Conservation (phyloP, 2,797 vertebrate genomes). For the Ceryle rudis region DNA sequence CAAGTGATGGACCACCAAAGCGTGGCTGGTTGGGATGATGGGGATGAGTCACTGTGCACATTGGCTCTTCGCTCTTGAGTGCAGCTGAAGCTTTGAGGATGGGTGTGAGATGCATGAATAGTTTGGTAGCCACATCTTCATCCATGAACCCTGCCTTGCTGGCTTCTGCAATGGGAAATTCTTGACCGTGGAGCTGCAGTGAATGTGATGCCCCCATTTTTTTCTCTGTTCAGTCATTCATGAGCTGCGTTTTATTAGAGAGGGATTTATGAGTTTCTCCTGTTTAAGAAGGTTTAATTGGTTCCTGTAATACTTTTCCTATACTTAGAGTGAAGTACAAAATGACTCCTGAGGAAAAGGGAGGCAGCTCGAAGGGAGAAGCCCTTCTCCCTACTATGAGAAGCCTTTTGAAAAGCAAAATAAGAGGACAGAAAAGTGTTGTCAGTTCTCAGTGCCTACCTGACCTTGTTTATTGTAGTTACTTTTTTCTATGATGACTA, state of each 20-base stretch:
- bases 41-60: fast-evolving
- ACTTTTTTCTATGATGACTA: not conserved
- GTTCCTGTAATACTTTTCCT: not conserved
- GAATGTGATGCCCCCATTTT: not conserved
- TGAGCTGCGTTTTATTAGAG: not conserved
- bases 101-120: not conserved
- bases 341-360: not conserved
- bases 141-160: not conserved
- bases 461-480: not conserved
- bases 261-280: not conserved
- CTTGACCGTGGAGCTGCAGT: not conserved
- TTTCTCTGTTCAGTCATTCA: not conserved
- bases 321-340: not conserved
- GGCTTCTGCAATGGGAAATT: not conserved
- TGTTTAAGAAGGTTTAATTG: slow-evolving; percentile 6
- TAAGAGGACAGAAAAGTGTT: not conserved
- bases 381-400: not conserved
- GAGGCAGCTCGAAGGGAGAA: not conserved
- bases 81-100: not conserved
- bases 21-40: not conserved
- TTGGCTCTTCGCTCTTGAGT: not conserved
- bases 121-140: not conserved
- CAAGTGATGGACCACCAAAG: not conserved
- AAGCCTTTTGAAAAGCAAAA: not conserved
- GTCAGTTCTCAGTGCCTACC: not conserved